Evolutionary conservation across 2,797 vertebrate genomes (phyloP).

Genomic region (Varecia variegata): DNA sequence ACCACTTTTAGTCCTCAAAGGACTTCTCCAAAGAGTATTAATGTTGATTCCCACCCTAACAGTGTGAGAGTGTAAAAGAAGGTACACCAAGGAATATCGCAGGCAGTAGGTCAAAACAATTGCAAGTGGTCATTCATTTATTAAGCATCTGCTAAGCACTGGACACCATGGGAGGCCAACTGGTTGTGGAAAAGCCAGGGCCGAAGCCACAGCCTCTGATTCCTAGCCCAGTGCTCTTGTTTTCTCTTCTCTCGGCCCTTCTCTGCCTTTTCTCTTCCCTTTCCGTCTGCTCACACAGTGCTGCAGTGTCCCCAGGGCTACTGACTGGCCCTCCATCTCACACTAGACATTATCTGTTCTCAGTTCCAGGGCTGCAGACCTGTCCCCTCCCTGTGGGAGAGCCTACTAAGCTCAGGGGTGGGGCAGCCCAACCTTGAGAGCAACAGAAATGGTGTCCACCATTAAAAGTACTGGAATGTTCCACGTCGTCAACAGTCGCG

Average conservation of each 20-base stretch:
- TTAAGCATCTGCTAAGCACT: neutral
- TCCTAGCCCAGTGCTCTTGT: neutral
- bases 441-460: neutral
- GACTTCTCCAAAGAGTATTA: neutral
- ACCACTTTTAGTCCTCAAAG: neutral
- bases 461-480: neutral
- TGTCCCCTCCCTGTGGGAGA: neutral
- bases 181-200: neutral
- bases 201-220: neutral
- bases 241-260: neutral
- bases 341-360: neutral
- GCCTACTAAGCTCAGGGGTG: neutral
- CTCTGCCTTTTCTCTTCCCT: neutral
- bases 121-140: neutral
- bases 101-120: neutral
- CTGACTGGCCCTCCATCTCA: neutral
- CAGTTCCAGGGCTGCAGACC: neutral
- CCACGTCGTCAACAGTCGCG: neutral
- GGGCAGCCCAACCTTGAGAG: accelerated
- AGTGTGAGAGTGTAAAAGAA: neutral
- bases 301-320: neutral
- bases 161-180: neutral
- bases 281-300: neutral
- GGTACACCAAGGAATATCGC: neutral
- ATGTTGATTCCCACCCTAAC: neutral